Evolutionary conservation across 1,140 invertebrate genomes (phyloP), one percentile per base, ranked within the genome.

Genomic region (Probaryconus sp.): DNA sequence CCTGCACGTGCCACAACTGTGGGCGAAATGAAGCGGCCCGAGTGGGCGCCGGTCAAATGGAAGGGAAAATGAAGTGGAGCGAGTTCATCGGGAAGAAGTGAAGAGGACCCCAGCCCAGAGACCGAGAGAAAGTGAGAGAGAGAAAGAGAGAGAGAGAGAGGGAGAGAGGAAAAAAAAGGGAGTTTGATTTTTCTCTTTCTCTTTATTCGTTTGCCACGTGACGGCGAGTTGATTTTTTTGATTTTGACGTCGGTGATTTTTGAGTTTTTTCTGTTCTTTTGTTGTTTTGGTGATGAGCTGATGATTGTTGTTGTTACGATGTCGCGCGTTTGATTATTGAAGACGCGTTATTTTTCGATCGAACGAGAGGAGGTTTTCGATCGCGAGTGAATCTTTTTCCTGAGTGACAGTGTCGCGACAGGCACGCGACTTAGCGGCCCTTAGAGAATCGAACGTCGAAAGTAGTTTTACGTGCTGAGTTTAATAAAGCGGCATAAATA

Each of bases 51-150:
- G 48, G 45, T 56, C 45, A 67, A 67, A 48, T 67, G 51, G 42
- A 56, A 56, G 43, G 51, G 51, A 67, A 67, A 56, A 56, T 67
- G 33, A 67, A 56, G 51, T 56, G 51, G 64, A 58, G 47, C 53
- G 37, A 69, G 48, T 45, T 60, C n/a, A n/a, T n/a, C n/a, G n/a
- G n/a, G n/a, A n/a, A n/a, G 55, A 58, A 69, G 55, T 63, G 47
- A 63, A 63, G 33, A 56, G 58, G 18, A n/a, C n/a, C n/a, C n/a
- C n/a, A n/a, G n/a, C n/a, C n/a, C n/a, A n/a, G n/a, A n/a, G n/a
- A 26, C 30, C 50, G 13, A 58, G 40, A 64, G 64, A 58, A 64
- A 40, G 55, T 53, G 42, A 50, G 4, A 21, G 31, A 53, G 47
- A 30, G 31, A 26, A 13, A 48, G 30, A 26, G 24, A 56, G 35